Percentiles rank a stretch among this genome's conserved stretches.
Conservation (phyloP, 64 coral and sea anemone genomes). For the Hydrozoanthus tunicans region DNA sequence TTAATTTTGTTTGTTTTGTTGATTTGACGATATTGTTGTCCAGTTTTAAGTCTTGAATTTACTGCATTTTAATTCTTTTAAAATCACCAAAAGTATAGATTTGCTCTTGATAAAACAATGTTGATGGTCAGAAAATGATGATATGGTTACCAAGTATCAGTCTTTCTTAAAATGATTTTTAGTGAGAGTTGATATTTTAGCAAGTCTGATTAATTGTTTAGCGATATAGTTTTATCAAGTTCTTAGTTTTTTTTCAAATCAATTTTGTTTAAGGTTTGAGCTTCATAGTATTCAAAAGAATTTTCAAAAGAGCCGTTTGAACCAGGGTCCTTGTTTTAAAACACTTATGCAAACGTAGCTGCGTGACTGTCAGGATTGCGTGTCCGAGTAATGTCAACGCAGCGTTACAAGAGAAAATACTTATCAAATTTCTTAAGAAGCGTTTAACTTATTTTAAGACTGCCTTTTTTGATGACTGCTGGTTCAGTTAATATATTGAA, state of each 20-base stretch:
- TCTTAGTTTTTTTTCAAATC: conserved; percentile 15
- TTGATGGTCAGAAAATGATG: background rate
- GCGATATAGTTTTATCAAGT: conserved; percentile 28
- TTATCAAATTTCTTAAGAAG: background rate
- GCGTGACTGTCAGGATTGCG: background rate
- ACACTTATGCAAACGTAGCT: background rate
- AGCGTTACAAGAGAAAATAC: background rate
- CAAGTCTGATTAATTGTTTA: background rate
- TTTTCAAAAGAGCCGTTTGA: conserved; percentile 2
- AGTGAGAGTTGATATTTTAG: background rate
- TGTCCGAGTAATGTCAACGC: background rate
- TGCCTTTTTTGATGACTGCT: conserved; percentile 8
- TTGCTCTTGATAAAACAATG: background rate
- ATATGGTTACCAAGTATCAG: background rate
- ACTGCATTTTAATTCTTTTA: background rate
- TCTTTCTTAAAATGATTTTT: background rate
- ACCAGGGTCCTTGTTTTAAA: background rate
- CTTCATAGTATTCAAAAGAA: background rate
- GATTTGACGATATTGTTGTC: background rate
- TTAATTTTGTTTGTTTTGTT: background rate
- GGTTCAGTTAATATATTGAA: conserved; percentile 46
- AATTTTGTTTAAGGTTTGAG: conserved; percentile 1
- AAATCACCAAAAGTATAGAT: background rate
- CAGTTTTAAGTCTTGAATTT: background rate
- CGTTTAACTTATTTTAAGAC: background rate